Base-by-base conservation (phyloP, 2,888 invertebrate genomes). In the Antheraea assamensis region DNA sequence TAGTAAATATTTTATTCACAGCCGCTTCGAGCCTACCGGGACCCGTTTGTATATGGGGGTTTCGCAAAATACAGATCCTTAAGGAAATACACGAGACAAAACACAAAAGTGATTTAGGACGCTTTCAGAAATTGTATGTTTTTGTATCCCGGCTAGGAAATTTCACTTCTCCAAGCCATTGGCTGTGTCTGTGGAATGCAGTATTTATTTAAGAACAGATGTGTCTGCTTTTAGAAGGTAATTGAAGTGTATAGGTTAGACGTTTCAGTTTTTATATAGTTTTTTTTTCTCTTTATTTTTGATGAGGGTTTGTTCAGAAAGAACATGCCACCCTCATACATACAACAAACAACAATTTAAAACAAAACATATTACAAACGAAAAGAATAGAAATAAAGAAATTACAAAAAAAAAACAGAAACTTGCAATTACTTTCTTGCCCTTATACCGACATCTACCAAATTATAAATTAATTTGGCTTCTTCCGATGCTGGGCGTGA, bases 1-100 rank as follows among this genome's bases (percentile, higher is more conserved):
- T 68, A 68, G 68, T 35, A 13, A n/a, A 35, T 68, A 68, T 17
- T 61, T 61, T 61, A 61, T 61, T 61, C 35, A 68, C 35, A 17
- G 35, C 21, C 24, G 35, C 21, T 35, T 68, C 35, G 35, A n/a
- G 68, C 35, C 31, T 35, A n/a, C 21, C 21, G 31, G 31, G 68
- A 27, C 61, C 24, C 27, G 27, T 61, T 61, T 61, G 61, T 61
- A 61, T 61, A 61, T 30, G 27, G 61, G 8, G 61, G 27, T 61
- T 61, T 27, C 0, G 15, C 27, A 27, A 61, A 61, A 61, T 61
- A 61, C 61, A 68, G 68, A 68, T 35, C 68, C 35, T 68, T 68
- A 68, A 35, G 35, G 68, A 21, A 31, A n/a, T 68, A 68, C 35
- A 68, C 42, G 10, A 68, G n/a, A 68, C 27, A 27, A 61, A 61